phyloP scores from a whole-genome alignment of 2,888 invertebrate species.

The Lepidochrysops patricia region DNA sequence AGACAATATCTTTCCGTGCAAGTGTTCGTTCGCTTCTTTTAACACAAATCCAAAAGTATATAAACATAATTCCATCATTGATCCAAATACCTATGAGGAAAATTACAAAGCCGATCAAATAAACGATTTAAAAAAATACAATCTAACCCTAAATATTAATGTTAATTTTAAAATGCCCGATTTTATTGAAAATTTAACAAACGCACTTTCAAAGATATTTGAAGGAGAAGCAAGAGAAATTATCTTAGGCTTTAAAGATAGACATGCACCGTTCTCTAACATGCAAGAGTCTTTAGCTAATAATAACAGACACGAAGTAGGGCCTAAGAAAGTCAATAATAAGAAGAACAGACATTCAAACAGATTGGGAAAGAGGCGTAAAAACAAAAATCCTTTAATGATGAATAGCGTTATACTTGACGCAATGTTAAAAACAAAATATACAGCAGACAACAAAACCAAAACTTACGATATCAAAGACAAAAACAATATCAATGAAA shows the following conservation, averaged over 20 bases:
- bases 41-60: slow-evolving; percentile 5
- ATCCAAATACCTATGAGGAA: background rate
- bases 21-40: slow-evolving; percentile 38
- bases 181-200: slow-evolving; percentile 31
- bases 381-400: slow-evolving; percentile 44
- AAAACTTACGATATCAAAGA: slow-evolving; percentile 28
- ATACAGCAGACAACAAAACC: background rate
- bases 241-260: slow-evolving; percentile 35
- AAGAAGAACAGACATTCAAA: slow-evolving; percentile 49
- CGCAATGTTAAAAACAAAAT: slow-evolving; percentile 31
- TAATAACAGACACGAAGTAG: slow-evolving; percentile 32
- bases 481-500: slow-evolving; percentile 24
- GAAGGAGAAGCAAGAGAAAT: slow-evolving; percentile 30
- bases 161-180: slow-evolving; percentile 56
- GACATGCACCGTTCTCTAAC: slow-evolving; percentile 38
- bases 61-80: no score
- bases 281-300: slow-evolving; percentile 23
- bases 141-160: slow-evolving; percentile 51
- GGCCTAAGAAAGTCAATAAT: slow-evolving; percentile 50
- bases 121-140: slow-evolving; percentile 33
- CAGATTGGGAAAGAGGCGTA: slow-evolving; percentile 48
- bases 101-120: slow-evolving; percentile 20
- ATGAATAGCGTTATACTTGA: slow-evolving; percentile 48
- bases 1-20: slow-evolving; percentile 40
- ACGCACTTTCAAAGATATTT: slow-evolving; percentile 28